Conservation (phyloP, 2,113 vertebrate species). For the Oostethus manadensis region DNA sequence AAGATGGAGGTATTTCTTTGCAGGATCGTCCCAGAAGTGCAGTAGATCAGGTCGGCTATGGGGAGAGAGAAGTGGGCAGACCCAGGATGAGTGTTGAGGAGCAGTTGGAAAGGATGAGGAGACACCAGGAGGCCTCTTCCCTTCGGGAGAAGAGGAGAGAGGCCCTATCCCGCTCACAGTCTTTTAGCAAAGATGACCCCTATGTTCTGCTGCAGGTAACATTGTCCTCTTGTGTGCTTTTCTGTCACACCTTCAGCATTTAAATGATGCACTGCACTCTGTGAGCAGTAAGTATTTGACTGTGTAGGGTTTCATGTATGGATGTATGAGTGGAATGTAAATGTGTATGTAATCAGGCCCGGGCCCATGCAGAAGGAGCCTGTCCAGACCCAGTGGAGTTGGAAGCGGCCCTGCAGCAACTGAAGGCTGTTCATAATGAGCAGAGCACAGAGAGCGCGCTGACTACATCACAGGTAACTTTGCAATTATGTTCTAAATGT, state of each 20-base stretch:
- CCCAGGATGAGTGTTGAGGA: conserved; percentile 92
- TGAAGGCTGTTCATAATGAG: conserved; percentile 32
- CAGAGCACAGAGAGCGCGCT: conserved; percentile 9
- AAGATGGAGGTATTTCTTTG: background rate
- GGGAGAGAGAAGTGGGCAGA: conserved; percentile 76
- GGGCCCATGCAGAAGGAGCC: conserved; percentile 61
- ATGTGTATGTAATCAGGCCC: conserved; percentile 46
- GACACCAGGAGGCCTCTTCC: conserved; percentile 85
- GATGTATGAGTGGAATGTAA: background rate
- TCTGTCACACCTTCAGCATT: background rate
- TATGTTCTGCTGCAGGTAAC: conserved; percentile 73
- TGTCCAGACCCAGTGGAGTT: conserved; percentile 64
- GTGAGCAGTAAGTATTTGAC: background rate
- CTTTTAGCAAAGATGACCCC: conserved; percentile 73
- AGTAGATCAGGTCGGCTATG: conserved; percentile 80
- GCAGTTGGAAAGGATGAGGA: conserved; percentile 89
- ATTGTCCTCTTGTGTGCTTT: background rate
- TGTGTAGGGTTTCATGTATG: background rate
- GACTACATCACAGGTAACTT: background rate
- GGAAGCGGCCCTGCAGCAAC: conserved; percentile 58
- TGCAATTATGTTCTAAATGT: too few relatives aligned
- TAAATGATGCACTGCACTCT: background rate
- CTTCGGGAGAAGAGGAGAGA: conserved; percentile 83
- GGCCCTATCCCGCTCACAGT: conserved; percentile 72
- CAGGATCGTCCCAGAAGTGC: conserved; percentile 88